Conservation (phyloP, 2,888 invertebrate species). For the Cataglyphis rosenhaueri region DNA sequence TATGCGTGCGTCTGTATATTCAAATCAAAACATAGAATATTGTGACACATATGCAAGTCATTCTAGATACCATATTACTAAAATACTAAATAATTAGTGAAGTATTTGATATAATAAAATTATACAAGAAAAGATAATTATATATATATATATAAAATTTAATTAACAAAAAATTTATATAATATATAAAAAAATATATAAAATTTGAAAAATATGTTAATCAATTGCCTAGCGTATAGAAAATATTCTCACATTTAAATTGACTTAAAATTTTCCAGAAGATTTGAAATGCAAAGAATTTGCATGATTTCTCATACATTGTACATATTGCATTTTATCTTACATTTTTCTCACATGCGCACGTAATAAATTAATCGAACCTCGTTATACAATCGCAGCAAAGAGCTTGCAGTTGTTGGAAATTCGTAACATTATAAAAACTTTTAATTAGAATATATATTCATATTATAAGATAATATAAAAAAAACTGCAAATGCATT, state of each 20-base stretch:
- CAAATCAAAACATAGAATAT: neutral
- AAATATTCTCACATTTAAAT: neutral
- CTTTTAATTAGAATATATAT: neutral
- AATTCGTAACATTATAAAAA: neutral
- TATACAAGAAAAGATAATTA: neutral
- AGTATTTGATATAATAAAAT: neutral
- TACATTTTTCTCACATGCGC: neutral
- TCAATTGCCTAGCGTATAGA: neutral
- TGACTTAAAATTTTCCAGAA: neutral
- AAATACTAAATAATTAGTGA: neutral
- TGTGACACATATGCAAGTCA: neutral
- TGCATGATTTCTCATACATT: neutral
- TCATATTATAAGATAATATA: neutral
- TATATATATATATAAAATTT: too few relatives aligned
- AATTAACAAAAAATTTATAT: too few relatives aligned
- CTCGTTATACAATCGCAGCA: neutral
- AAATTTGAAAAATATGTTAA: neutral
- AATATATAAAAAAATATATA: neutral
- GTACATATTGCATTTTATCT: neutral
- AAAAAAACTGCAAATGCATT: neutral
- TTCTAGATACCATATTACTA: neutral
- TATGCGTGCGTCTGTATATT: neutral
- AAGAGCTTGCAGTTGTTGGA: neutral
- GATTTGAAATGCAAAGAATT: neutral
- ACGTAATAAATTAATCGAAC: neutral